Evolutionary conservation across 2,888 invertebrate species (phyloP), one percentile per base, ranked within the genome.

Genomic region (Petrophora chlorosata): DNA sequence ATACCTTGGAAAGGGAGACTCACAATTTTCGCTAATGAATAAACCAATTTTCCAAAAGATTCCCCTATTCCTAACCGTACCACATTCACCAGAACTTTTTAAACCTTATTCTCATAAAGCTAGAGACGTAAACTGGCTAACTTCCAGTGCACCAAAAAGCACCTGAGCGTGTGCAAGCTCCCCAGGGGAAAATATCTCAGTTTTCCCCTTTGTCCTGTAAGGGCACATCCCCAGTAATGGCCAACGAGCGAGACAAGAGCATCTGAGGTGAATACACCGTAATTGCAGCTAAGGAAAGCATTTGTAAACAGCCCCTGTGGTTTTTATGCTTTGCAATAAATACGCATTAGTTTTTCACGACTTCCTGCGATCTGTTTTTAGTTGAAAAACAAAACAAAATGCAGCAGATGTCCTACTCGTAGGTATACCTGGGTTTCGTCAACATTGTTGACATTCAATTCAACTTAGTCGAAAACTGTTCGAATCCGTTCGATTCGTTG

Each of bases 251-350:
- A 76, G 67, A 73, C 73, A 63, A 65, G 66, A 68, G 65, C 57
- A 63, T 49, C 63, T 58, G 62, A 78, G 78, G 79, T 81, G 78
- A 83, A 83, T 75, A 80, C 70, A 69, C 75, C 60, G 63, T 73
- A 69, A 79, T 71, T 75, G 67, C 58, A 53, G 63, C 57, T 53
- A 71, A 61, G 61, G 35, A 56, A 61, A 63, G 47, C 56, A 59
- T 59, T 53, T 16, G 39, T 48, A 49, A 28, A 33, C 28, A 39
- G 10, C 3, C 7, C 17, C 23, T 23, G 19, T 26, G 26, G 12
- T 15, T 34, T 35, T 17, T n/a, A 25, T 13, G 30, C 12, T 15
- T 14, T 15, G n/a, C 29, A 17, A 29, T 16, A 38, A 41, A 32
- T 19, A 33, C 7, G 26, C 39, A 22, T 34, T 15, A 4, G 14